These are phyloP conservation scores for Gonioctena quinquepunctata DNA, from an alignment of 1,140 invertebrate genomes.

Conservation along the genomic window DNA sequence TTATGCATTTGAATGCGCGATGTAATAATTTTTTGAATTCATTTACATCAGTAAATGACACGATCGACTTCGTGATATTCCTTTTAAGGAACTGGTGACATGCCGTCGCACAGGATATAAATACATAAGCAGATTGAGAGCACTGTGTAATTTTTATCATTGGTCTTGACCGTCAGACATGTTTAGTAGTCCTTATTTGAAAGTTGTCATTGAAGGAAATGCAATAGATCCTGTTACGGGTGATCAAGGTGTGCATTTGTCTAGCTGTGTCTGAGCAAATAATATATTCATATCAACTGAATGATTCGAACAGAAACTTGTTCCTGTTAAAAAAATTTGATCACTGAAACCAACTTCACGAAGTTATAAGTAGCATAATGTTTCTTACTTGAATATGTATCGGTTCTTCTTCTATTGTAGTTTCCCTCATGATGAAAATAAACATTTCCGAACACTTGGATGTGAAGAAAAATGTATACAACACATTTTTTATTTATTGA, in stretches of 20 bases:
- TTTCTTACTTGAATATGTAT: no score
- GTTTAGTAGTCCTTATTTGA: not conserved
- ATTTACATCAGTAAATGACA: not conserved
- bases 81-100: not conserved
- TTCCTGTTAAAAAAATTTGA: no score
- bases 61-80: not conserved
- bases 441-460: no score
- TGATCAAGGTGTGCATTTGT: not conserved
- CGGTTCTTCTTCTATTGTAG: no score
- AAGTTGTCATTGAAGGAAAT: not conserved
- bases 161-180: not conserved
- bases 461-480: no score
- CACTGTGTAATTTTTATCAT: not conserved
- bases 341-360: no score
- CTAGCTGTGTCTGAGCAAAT: no score
- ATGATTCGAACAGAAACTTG: no score
- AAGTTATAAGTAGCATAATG: no score
- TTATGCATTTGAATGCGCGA: not conserved
- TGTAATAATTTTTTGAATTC: not conserved
- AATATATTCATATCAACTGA: no score
- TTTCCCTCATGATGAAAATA: no score
- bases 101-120: not conserved
- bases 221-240: not conserved
- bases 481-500: no score
- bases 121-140: not conserved